Percentiles rank a stretch among this genome's conserved stretches.
Evolutionary conservation across 2,113 vertebrate genomes (phyloP).

Genomic region (Meriones unguiculatus): DNA sequence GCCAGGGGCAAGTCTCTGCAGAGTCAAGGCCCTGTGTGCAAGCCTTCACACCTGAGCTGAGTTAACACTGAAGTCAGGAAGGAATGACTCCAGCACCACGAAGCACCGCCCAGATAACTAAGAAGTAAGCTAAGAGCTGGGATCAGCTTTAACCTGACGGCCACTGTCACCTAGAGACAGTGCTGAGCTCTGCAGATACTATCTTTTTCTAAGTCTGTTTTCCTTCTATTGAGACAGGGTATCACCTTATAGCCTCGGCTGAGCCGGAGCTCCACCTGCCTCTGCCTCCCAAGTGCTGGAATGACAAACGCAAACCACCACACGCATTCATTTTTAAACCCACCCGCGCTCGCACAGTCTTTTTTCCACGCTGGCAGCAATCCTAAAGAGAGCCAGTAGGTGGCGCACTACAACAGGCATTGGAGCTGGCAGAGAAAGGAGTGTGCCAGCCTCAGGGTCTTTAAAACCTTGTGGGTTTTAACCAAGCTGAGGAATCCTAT

Average conservation of each 20-base stretch:
- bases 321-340: not conserved
- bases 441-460: not conserved
- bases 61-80: not conserved
- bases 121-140: not conserved
- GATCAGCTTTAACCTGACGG: not conserved
- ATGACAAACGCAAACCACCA: not conserved
- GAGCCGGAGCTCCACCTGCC: not conserved
- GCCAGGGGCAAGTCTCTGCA: not conserved
- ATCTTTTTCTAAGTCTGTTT: not conserved
- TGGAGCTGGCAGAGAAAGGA: not conserved
- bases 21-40: not conserved
- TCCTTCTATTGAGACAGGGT: not conserved
- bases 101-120: not conserved
- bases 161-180: not conserved
- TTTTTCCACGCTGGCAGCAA: not conserved
- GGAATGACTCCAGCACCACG: not conserved
- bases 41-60: not conserved
- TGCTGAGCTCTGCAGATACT: not conserved
- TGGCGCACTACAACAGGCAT: constrained; percentile 66
- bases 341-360: not conserved
- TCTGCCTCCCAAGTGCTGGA: no score
- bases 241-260: not conserved
- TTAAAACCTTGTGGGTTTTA: constrained; percentile 57
- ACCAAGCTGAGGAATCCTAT: constrained; percentile 58
- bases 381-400: constrained; percentile 60